A percentile compares a stretch with the other conserved stretches of the same genome.
These are phyloP conservation scores for Gorsachius magnificus DNA, from an alignment of 2,797 vertebrate genomes.

Conservation along the genomic window DNA sequence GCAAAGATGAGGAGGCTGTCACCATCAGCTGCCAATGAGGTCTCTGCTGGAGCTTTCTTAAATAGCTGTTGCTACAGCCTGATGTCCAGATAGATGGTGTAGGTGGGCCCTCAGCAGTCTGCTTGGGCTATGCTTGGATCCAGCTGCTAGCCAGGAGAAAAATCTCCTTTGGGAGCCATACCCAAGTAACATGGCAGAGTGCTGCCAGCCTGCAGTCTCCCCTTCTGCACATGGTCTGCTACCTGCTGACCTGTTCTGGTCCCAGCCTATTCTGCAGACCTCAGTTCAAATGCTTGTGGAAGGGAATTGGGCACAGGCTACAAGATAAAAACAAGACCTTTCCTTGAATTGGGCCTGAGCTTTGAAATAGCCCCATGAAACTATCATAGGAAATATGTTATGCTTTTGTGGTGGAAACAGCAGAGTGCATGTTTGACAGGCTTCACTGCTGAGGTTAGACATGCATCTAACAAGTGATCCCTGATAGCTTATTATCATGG, in stretches of 20 bases:
- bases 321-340: background rate
- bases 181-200: background rate
- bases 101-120: too few relatives aligned
- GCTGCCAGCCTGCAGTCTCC: background rate
- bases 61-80: background rate
- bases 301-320: accelerated
- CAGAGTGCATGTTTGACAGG: background rate
- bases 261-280: background rate
- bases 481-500: background rate
- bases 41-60: background rate
- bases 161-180: background rate
- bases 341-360: background rate
- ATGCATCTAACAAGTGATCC: background rate
- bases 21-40: background rate
- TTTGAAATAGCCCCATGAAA: background rate
- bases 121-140: accelerated
- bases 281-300: background rate
- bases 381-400: background rate
- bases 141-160: background rate
- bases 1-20: background rate
- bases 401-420: background rate
- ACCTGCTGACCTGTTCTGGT: background rate
- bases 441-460: background rate
- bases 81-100: background rate
- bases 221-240: background rate